Conservation (phyloP, 2,113 vertebrate genomes). For the Callipepla californica region DNA sequence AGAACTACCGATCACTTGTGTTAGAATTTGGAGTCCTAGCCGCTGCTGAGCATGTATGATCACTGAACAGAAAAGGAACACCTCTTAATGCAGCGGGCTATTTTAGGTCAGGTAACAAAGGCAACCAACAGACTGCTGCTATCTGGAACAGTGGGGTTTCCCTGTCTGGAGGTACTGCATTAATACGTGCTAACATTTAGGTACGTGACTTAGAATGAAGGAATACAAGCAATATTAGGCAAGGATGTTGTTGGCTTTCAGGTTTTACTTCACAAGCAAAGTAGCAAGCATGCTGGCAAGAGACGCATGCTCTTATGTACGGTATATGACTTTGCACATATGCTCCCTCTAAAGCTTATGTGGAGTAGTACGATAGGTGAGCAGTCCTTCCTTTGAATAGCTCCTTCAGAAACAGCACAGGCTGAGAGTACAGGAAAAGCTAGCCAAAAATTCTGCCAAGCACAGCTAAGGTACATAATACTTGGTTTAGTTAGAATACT, state of each 20-base stretch:
- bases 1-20: neutral
- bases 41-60: neutral
- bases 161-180: conserved; percentile 24
- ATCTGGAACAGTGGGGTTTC: neutral
- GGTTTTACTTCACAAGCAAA: conserved; percentile 68
- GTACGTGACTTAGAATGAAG: conserved; percentile 10
- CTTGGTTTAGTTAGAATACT: conserved; percentile 86
- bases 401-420: conserved; percentile 82
- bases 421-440: conserved; percentile 81
- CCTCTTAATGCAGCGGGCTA: neutral
- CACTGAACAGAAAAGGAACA: conserved; percentile 6
- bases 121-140: conserved; percentile 2
- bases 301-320: conserved; percentile 77
- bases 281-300: conserved; percentile 85
- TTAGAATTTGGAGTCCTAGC: neutral
- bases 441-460: conserved; percentile 84
- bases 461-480: conserved; percentile 81
- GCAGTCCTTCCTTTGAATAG: conserved; percentile 67
- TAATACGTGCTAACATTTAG: conserved; percentile 28
- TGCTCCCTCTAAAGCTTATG: conserved; percentile 61
- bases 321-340: conserved; percentile 47
- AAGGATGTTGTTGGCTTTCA: neutral
- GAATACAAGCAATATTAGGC: conserved; percentile 72
- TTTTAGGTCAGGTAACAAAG: neutral
- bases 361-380: conserved; percentile 56